These are phyloP conservation scores for Peromyscus melanophrys DNA, from an alignment of 2,797 vertebrate genomes.

Conservation along the genomic window DNA sequence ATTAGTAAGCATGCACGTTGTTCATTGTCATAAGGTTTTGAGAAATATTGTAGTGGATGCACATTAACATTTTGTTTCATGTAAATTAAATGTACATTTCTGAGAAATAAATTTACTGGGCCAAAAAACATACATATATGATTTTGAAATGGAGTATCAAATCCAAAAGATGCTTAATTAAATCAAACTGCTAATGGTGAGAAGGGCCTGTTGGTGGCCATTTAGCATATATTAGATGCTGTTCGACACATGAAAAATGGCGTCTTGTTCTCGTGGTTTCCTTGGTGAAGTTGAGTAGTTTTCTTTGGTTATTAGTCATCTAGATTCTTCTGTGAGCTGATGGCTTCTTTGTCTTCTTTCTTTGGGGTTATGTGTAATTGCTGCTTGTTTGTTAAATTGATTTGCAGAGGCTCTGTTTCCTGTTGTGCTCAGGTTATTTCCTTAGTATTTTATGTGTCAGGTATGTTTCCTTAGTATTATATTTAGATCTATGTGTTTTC, in stretches of 20 bases:
- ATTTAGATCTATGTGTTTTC: too few species aligned
- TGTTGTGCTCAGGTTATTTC: not conserved
- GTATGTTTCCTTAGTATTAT: too few species aligned
- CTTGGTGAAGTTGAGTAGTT: constrained; percentile 45
- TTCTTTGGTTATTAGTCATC: constrained; percentile 26
- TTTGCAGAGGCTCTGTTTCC: constrained; percentile 30
- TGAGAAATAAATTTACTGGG: constrained; percentile 44
- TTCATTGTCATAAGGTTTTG: constrained; percentile 44
- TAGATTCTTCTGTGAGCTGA: constrained; percentile 41
- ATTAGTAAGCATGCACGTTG: not conserved
- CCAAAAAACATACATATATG: not conserved
- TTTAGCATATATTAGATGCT: constrained; percentile 13
- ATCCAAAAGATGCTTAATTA: not conserved
- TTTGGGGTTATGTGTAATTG: not conserved
- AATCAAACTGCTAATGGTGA: not conserved
- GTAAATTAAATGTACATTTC: constrained; percentile 29
- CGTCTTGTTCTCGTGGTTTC: constrained; percentile 37
- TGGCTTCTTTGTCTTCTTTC: constrained; percentile 42
- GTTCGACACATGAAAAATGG: constrained; percentile 64
- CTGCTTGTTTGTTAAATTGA: constrained; percentile 15
- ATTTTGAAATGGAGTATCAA: not conserved
- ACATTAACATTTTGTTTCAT: not conserved
- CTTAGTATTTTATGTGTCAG: constrained; percentile 22
- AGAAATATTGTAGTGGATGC: not conserved
- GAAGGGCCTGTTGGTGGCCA: constrained; percentile 5